phyloP scores from a whole-genome alignment of 2,797 vertebrate genomes.

The Characodon lateralis region DNA sequence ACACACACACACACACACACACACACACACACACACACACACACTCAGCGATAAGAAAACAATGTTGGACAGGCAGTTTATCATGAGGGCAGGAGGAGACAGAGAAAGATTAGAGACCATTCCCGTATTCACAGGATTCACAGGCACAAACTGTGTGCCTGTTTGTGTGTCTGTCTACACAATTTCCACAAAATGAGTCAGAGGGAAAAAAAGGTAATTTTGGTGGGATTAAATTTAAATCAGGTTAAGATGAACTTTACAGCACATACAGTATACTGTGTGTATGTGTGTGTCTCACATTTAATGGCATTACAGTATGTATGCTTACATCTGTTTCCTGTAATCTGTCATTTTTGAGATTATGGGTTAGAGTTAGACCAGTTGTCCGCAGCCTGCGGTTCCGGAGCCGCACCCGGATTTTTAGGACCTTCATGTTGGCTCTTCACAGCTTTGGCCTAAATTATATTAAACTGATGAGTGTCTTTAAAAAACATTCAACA shows the following conservation, averaged over 20 bases:
- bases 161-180: slow-evolving; percentile 13
- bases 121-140: slow-evolving; percentile 51
- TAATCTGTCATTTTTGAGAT: slow-evolving; percentile 30
- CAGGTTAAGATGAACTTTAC: slow-evolving; percentile 26
- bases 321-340: slow-evolving; percentile 49
- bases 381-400: too few species aligned
- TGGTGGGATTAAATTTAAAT: slow-evolving; percentile 35
- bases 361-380: background rate
- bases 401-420: too few species aligned
- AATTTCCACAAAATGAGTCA: slow-evolving; percentile 53
- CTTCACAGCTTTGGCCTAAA: too few species aligned
- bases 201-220: slow-evolving; percentile 37
- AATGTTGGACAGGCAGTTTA: slow-evolving; percentile 77
- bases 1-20: slow-evolving; percentile 12
- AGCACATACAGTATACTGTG: background rate
- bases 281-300: slow-evolving; percentile 6
- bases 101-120: slow-evolving; percentile 72
- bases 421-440: too few species aligned
- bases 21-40: slow-evolving; percentile 22
- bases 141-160: slow-evolving; percentile 38
- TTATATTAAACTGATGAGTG: too few species aligned
- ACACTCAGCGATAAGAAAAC: slow-evolving; percentile 68
- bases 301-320: slow-evolving; percentile 45
- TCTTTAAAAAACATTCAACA: background rate
- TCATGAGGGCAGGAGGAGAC: slow-evolving; percentile 75